Conservation (phyloP, 2,113 vertebrate species). For the Vombatus ursinus region DNA sequence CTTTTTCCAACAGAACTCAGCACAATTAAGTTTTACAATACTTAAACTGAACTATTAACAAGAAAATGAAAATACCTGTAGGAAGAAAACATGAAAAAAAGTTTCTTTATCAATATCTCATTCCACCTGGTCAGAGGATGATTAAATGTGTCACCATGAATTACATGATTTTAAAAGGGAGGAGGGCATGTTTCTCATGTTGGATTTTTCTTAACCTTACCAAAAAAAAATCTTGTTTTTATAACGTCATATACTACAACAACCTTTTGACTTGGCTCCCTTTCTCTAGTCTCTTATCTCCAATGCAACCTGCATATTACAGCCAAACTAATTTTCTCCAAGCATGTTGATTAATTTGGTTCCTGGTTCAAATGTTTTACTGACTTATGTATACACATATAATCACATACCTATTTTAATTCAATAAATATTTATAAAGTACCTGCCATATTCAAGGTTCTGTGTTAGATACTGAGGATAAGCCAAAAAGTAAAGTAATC, state of each 20-base stretch:
- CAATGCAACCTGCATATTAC: background rate
- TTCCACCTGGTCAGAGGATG: background rate
- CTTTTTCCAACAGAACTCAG: background rate
- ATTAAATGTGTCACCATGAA: conserved; percentile 2
- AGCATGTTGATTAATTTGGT: background rate
- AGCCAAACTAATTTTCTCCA: background rate
- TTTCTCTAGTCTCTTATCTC: background rate
- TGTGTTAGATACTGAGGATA: background rate
- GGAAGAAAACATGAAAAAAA: background rate
- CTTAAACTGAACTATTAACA: conserved; percentile 6
- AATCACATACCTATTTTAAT: no score
- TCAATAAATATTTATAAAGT: no score
- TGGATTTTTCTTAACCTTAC: background rate
- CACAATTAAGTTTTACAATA: background rate
- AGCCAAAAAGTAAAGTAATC: background rate
- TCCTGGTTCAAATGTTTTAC: background rate
- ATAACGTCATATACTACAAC: background rate
- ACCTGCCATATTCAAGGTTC: background rate
- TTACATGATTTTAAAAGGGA: conserved; percentile 6
- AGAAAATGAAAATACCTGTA: background rate
- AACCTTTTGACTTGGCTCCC: background rate
- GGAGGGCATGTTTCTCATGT: background rate
- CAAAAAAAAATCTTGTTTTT: background rate
- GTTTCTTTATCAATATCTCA: background rate
- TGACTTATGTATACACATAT: no score